A percentile compares a stretch with the other conserved stretches of the same genome.
Conservation (phyloP, 1,140 invertebrate genomes). For the Ectropis grisescens region DNA sequence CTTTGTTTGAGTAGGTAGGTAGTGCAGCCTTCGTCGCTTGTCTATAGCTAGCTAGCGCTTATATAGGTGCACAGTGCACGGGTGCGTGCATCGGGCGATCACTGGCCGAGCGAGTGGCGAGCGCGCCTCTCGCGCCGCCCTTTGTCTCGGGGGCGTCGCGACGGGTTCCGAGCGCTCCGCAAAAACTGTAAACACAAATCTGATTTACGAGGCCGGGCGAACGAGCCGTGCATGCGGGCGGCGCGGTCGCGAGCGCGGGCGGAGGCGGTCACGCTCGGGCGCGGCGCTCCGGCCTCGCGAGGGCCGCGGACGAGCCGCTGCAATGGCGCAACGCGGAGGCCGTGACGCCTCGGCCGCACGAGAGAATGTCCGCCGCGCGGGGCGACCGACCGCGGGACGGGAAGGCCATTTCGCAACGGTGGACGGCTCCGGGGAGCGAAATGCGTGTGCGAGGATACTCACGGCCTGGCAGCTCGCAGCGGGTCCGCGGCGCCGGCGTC, state of each 20-base stretch:
- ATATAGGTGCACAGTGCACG: conserved; percentile 50
- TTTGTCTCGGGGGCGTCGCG: conserved; percentile 27
- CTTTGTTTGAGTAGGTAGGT: conserved; percentile 64
- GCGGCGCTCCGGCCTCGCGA: conserved; percentile 50
- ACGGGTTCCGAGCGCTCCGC: conserved; percentile 36
- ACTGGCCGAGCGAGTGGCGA: conserved; percentile 28
- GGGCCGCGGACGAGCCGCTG: conserved; percentile 38
- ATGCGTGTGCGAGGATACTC: conserved; percentile 40
- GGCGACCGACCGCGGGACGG: conserved; percentile 41
- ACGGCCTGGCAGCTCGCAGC: conserved; percentile 59
- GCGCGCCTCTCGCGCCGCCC: conserved; percentile 29
- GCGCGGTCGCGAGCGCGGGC: conserved; percentile 26
- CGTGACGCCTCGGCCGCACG: conserved; percentile 55
- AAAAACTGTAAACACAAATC: conserved; percentile 63
- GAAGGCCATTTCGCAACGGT: conserved; percentile 55
- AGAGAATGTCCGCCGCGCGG: conserved; percentile 48
- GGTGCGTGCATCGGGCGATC: conserved; percentile 44
- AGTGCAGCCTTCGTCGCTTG: conserved; percentile 56
- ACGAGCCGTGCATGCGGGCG: conserved; percentile 41
- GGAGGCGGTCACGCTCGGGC: conserved; percentile 57
- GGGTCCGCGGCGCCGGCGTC: conserved; percentile 60
- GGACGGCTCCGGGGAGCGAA: conserved; percentile 48
- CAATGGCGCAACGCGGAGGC: conserved; percentile 66
- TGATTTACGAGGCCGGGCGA: conserved; percentile 38
- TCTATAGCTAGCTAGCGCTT: conserved; percentile 43